Conservation (phyloP, 2,888 invertebrate genomes). For the Mongoloraphidia duomilia region DNA sequence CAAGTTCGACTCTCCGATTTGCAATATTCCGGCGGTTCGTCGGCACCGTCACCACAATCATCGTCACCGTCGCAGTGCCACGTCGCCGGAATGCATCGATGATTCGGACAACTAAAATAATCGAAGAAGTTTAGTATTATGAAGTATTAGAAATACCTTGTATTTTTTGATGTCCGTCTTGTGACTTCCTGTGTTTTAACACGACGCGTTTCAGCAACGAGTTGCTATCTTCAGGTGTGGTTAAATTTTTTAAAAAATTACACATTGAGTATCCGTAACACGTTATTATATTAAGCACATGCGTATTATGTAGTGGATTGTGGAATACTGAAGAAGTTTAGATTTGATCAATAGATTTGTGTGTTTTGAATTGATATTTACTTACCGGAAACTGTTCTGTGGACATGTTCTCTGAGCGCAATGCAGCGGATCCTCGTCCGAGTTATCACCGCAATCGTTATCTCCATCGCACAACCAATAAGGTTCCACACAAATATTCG, state of each 20-base stretch:
- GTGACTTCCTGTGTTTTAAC: too few relatives aligned
- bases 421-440: constrained; percentile 79
- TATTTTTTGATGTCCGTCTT: too few relatives aligned
- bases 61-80: constrained; percentile 97
- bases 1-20: constrained; percentile 87
- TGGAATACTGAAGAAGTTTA: too few relatives aligned
- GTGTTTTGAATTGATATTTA: not conserved
- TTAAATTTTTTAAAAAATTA: too few relatives aligned
- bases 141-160: too few relatives aligned
- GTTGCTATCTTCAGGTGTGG: too few relatives aligned
- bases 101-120: constrained; percentile 61
- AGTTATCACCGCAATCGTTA: constrained; percentile 91
- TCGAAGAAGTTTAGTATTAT: too few relatives aligned
- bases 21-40: constrained; percentile 88
- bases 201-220: too few relatives aligned
- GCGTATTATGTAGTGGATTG: too few relatives aligned
- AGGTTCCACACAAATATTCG: constrained; percentile 93
- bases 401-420: constrained; percentile 83
- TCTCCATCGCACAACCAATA: constrained; percentile 97
- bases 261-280: too few relatives aligned
- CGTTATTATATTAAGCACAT: too few relatives aligned
- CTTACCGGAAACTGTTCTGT: constrained; percentile 63
- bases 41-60: constrained; percentile 79
- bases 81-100: constrained; percentile 87
- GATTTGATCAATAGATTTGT: not conserved